Evolutionary conservation across 64 coral and sea anemone genomes (phyloP), one percentile per base, ranked within the genome.

Genomic region (Montipora sp.): DNA sequence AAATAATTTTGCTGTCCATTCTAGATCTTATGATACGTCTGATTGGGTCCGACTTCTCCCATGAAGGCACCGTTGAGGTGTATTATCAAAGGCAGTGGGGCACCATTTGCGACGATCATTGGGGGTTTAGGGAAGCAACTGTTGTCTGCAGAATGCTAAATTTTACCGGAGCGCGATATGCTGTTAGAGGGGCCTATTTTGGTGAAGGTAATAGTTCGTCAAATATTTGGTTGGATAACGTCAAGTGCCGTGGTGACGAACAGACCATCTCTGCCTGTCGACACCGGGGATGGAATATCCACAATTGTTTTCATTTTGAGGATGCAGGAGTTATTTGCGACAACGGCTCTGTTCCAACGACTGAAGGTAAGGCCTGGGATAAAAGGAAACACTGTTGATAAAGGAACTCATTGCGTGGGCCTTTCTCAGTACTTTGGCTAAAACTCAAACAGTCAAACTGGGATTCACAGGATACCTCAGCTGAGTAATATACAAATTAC

Each of bases 1-100:
- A 36, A 36, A 36, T 36, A 36, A 63, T 16, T 63, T 14, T 14
- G 13, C 3, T 14, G 3, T 63, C 13, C 60, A 63, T 85, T 51
- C 7, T 27, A 85, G 73, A 71, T 63, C 18, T 94, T 0, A 80
- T 46, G 67, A 88, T 90, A 49, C 91, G 91, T 48, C 91, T 96
- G 16, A 88, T 78, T 15, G 88, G 80, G 9, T 82, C 87, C 13
- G 53, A 79, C 4, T 90, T 82, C 3, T 89, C 86, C 8, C 73
- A 96, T 53, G 73, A 93, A 46, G 95, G 95, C 45, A 91, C 91
- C 8, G 88, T 96, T 75, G 95, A 96, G 46, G 87, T 96, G 13
- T 93, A 90, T 20, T 73, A 90, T 73, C 81, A 92, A 21, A 76
- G 91, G 24, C 48, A 44, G 18, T 96, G 95, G 95, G 95, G 95